phyloP scores from a whole-genome alignment of 1,140 invertebrate genomes.

The Brachionus manjavacas region DNA sequence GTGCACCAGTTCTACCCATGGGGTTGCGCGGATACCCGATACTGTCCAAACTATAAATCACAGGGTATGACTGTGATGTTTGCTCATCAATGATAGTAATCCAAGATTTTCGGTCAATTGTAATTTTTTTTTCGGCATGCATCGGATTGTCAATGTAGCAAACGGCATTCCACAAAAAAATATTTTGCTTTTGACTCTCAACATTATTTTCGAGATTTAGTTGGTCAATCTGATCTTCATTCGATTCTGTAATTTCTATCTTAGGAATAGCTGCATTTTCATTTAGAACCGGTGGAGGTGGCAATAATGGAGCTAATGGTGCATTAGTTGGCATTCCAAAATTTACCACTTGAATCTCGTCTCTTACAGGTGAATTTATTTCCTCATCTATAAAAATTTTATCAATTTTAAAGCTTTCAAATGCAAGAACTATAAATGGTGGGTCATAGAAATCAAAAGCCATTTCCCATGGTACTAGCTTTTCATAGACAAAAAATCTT shows the following conservation, averaged over 20 bases:
- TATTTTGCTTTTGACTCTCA: not conserved
- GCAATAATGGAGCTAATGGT: not conserved
- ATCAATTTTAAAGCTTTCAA: constrained; percentile 10
- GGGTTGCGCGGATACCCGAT: constrained; percentile 50
- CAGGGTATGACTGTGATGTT: not conserved
- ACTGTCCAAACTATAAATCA: constrained; percentile 37
- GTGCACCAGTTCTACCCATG: constrained; percentile 57
- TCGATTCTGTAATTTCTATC: not conserved
- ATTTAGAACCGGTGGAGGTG: constrained; percentile 10
- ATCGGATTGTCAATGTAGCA: not conserved
- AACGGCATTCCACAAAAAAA: constrained; percentile 19
- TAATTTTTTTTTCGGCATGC: constrained; percentile 14
- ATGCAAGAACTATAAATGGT: not conserved
- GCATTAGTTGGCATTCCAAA: not conserved
- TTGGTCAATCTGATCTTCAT: not conserved
- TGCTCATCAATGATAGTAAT: constrained; percentile 16
- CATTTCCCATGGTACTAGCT: constrained; percentile 33
- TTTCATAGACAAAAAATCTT: constrained; percentile 20
- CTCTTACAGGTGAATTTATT: constrained; percentile 37
- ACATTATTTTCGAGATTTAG: not conserved
- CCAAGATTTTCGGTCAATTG: constrained; percentile 38
- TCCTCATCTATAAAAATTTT: constrained; percentile 39
- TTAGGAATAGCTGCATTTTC: not conserved
- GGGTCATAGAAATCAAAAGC: constrained; percentile 41
- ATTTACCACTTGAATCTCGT: not conserved